phyloP scores from a whole-genome alignment of 1,140 invertebrate genomes.

The Drosophila arizonae region DNA sequence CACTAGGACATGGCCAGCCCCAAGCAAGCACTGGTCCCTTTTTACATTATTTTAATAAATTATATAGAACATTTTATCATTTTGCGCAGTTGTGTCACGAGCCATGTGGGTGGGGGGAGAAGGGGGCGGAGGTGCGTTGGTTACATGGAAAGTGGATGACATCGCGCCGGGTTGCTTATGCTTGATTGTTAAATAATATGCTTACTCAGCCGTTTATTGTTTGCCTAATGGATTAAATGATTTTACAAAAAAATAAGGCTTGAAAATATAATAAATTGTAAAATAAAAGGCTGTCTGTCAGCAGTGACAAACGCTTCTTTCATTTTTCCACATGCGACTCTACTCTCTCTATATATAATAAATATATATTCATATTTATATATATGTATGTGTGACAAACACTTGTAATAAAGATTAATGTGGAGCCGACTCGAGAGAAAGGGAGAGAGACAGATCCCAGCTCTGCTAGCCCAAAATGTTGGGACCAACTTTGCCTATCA shows the following conservation, averaged over 20 bases:
- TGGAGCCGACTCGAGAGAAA: slow-evolving; percentile 27
- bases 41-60: slow-evolving; percentile 77
- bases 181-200: slow-evolving; percentile 79
- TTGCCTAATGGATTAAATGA: slow-evolving; percentile 81
- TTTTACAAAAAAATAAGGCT: slow-evolving; percentile 68
- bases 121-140: not conserved
- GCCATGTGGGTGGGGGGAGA: not conserved
- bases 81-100: slow-evolving; percentile 56
- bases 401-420: slow-evolving; percentile 81
- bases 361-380: not conserved
- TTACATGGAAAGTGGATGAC: not conserved
- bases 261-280: slow-evolving; percentile 76
- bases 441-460: not conserved
- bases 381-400: slow-evolving; percentile 61
- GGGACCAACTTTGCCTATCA: slow-evolving; percentile 64
- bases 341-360: slow-evolving; percentile 16
- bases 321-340: slow-evolving; percentile 44
- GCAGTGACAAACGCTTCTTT: slow-evolving; percentile 71
- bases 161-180: slow-evolving; percentile 41
- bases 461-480: slow-evolving; percentile 19
- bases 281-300: slow-evolving; percentile 63
- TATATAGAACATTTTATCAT: slow-evolving; percentile 74
- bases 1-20: slow-evolving; percentile 17
- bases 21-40: slow-evolving; percentile 29
- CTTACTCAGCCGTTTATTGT: slow-evolving; percentile 81